Evolutionary conservation across 1,140 invertebrate genomes (phyloP).

Genomic region (Lineus longissimus): DNA sequence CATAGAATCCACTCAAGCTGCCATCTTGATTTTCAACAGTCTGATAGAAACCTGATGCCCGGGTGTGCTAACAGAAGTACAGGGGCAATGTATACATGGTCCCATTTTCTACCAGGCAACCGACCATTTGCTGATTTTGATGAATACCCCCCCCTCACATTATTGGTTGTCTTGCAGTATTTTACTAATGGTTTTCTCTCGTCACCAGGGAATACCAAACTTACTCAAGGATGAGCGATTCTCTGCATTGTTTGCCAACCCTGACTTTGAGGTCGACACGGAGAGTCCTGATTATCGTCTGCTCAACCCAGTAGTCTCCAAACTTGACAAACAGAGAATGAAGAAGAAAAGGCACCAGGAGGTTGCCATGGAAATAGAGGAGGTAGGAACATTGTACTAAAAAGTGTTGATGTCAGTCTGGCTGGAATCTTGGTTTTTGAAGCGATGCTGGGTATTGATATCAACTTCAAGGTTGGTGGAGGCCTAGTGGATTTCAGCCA

Average conservation of each 20-base stretch:
- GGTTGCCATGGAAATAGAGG: conserved; percentile 55
- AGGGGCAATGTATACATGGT: no score
- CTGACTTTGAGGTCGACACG: conserved; percentile 89
- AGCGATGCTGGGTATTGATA: neutral
- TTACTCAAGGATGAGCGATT: conserved; percentile 85
- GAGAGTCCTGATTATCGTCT: conserved; percentile 67
- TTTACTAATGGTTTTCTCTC: no score
- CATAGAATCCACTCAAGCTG: no score
- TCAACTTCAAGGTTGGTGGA: neutral
- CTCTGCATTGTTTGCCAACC: conserved; percentile 83
- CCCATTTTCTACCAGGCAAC: no score
- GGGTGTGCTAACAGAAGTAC: no score
- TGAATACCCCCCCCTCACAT: no score
- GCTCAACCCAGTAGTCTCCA: conserved; percentile 84
- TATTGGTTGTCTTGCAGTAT: no score
- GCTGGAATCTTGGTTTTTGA: neutral
- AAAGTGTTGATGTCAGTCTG: neutral
- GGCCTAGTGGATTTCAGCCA: neutral
- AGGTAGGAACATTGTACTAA: conserved; percentile 49
- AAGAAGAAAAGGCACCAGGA: conserved; percentile 59
- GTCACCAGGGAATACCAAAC: conserved; percentile 56
- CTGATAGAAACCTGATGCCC: no score
- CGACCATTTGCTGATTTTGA: no score
- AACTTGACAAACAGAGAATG: conserved; percentile 66
- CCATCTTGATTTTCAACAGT: no score